These are phyloP conservation scores for Bacillus rossius DNA, from an alignment of 1,140 invertebrate species.

Conservation along the genomic window DNA sequence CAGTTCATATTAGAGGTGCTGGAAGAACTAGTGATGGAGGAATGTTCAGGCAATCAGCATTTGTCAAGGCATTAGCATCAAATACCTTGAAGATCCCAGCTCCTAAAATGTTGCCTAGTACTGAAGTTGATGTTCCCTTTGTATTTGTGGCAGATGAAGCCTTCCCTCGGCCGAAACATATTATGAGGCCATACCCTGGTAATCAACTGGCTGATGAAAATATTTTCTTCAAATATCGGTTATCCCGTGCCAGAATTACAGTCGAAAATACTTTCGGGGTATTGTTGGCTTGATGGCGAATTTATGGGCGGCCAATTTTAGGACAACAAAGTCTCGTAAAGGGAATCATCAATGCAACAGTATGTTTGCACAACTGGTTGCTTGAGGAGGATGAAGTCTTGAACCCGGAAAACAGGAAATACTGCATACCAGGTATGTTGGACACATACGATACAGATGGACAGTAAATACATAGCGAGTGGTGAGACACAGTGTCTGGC, in stretches of 20 bases:
- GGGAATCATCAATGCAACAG: constrained; percentile 24
- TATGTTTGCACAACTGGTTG: constrained; percentile 35
- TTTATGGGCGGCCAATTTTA: constrained; percentile 25
- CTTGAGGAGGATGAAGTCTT: not conserved
- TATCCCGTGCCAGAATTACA: constrained; percentile 32
- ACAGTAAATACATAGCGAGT: not conserved
- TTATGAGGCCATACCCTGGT: constrained; percentile 21
- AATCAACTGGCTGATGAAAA: not conserved
- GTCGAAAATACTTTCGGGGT: constrained; percentile 49
- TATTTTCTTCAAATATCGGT: constrained; percentile 19
- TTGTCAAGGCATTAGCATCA: too few relatives aligned
- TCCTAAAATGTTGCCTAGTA: constrained; percentile 16
- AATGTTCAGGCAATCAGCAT: too few relatives aligned
- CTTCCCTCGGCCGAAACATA: constrained; percentile 19
- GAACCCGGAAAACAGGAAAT: not conserved
- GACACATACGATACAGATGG: constrained; percentile 18
- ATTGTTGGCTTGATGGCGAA: constrained; percentile 36
- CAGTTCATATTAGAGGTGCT: too few relatives aligned
- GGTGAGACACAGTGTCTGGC: too few relatives aligned
- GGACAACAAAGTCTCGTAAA: constrained; percentile 26
- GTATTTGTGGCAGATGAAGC: constrained; percentile 25
- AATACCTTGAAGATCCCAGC: too few relatives aligned
- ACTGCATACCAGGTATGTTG: constrained; percentile 17
- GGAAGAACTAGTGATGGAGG: too few relatives aligned
- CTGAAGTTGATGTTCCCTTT: constrained; percentile 5